These are phyloP conservation scores for Ascaphus truei DNA, from an alignment of 2,113 vertebrate species.

Conservation along the genomic window DNA sequence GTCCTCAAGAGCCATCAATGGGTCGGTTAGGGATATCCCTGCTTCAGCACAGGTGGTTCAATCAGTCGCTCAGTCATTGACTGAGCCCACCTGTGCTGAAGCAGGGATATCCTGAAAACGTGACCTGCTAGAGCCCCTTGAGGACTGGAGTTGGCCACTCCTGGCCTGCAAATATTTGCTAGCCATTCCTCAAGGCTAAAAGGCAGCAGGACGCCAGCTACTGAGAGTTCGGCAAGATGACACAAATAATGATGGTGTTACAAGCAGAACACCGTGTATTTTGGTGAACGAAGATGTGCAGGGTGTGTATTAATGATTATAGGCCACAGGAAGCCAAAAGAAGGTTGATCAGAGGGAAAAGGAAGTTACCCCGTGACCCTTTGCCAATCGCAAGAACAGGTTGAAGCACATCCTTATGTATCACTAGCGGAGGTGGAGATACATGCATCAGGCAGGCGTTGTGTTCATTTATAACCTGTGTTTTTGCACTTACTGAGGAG, in stretches of 20 bases:
- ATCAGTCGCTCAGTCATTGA: too few species aligned
- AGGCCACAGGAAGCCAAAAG: not conserved
- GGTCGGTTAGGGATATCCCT: too few species aligned
- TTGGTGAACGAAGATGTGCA: not conserved
- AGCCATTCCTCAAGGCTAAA: too few species aligned
- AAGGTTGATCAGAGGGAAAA: not conserved
- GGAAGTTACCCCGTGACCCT: not conserved
- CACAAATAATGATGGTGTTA: not conserved
- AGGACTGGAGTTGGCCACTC: too few species aligned
- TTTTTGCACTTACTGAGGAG: not conserved
- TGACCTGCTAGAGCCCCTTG: too few species aligned
- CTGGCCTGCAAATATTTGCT: too few species aligned
- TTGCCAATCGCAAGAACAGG: not conserved
- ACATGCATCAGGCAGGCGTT: not conserved
- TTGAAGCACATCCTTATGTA: not conserved
- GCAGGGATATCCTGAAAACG: too few species aligned
- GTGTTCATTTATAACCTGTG: not conserved
- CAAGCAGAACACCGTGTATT: not conserved
- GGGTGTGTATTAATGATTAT: not conserved
- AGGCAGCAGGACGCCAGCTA: too few species aligned
- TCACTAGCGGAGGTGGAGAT: not conserved
- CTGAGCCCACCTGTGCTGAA: too few species aligned
- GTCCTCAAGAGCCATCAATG: too few species aligned
- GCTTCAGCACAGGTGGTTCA: too few species aligned
- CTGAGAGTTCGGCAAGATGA: not conserved